Conservation (phyloP, 1,140 invertebrate genomes). For the Goniozus legneri region DNA sequence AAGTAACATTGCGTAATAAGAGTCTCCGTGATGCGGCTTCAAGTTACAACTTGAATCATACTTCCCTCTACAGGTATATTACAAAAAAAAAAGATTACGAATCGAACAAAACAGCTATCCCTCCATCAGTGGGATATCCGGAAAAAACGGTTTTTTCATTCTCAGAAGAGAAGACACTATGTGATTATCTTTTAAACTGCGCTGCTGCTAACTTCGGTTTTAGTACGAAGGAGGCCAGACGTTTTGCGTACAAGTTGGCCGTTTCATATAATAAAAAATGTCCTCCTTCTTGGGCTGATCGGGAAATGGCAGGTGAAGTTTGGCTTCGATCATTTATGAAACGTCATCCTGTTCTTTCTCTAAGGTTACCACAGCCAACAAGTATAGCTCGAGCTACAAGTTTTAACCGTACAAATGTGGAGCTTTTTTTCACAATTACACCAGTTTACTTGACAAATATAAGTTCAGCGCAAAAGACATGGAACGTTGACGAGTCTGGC, state of each 20-base stretch:
- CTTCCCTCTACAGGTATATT: no score
- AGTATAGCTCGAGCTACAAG: constrained; percentile 35
- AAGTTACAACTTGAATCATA: no score
- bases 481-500: constrained; percentile 54
- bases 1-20: no score
- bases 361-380: constrained; percentile 37
- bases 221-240: constrained; percentile 35
- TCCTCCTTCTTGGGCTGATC: constrained; percentile 28
- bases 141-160: constrained; percentile 28
- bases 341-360: constrained; percentile 23
- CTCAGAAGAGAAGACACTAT: constrained; percentile 24
- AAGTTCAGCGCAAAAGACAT: constrained; percentile 20
- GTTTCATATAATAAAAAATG: constrained; percentile 30
- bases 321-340: constrained; percentile 36
- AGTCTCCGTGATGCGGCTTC: no score
- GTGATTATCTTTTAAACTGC: constrained; percentile 28
- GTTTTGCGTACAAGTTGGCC: constrained; percentile 42
- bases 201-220: constrained; percentile 40
- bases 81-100: no score
- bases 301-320: constrained; percentile 24
- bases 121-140: no score
- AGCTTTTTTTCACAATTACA: constrained; percentile 18
- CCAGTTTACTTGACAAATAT: neutral
- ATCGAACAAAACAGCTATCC: no score
- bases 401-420: constrained; percentile 51